phyloP scores from a whole-genome alignment of 2,888 invertebrate species.

The Dinocampus coccinellae region DNA sequence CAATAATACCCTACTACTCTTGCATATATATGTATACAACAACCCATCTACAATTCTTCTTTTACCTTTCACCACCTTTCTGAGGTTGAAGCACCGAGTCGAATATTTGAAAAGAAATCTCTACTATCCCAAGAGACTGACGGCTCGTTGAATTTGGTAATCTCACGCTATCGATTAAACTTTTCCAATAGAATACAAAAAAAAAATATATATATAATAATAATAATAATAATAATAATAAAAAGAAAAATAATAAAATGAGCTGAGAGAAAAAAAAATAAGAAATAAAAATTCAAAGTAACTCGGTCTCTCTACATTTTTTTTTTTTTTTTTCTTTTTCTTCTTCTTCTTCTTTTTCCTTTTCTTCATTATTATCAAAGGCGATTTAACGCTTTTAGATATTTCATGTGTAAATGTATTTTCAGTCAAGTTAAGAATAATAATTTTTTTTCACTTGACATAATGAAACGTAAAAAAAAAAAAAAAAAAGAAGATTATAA shows the following conservation, averaged over 20 bases:
- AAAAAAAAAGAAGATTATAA: too few relatives aligned
- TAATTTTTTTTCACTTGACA: too few relatives aligned
- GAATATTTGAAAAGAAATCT: constrained; percentile 22
- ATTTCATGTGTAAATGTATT: neutral
- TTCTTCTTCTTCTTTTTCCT: too few relatives aligned
- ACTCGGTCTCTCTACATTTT: neutral
- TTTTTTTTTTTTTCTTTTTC: too few relatives aligned
- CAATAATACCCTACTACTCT: neutral
- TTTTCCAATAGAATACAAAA: constrained; percentile 16
- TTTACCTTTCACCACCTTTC: neutral
- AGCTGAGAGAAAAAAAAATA: too few relatives aligned
- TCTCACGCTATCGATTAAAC: constrained; percentile 28
- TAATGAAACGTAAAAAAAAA: too few relatives aligned
- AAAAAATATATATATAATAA: neutral
- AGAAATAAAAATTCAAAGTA: neutral
- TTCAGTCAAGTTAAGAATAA: too few relatives aligned
- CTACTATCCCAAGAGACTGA: neutral
- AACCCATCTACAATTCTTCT: neutral
- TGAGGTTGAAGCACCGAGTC: neutral
- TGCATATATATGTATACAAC: neutral
- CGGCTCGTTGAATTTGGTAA: constrained; percentile 17
- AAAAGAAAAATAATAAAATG: too few relatives aligned
- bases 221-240: too few relatives aligned
- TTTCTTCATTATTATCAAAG: neutral
- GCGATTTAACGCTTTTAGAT: neutral